Conservation (phyloP, 2,113 vertebrate genomes). For the Grallaria varia region DNA sequence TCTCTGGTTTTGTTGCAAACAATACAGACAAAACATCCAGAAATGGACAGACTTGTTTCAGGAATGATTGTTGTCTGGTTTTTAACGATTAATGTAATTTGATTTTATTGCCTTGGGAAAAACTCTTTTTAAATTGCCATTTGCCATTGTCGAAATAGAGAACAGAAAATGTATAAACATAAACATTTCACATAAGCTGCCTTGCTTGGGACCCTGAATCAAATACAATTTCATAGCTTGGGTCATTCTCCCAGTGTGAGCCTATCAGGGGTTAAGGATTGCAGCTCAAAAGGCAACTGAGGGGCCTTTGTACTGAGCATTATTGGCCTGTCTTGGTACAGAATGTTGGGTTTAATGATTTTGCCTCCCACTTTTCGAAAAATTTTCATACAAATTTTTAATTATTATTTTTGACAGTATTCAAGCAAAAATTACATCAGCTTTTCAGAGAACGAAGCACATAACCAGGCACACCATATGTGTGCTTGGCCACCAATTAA, state of each 20-base stretch:
- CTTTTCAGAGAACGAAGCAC: background rate
- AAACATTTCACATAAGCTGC: background rate
- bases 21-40: background rate
- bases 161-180: background rate
- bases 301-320: background rate
- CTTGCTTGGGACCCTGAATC: background rate
- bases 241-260: background rate
- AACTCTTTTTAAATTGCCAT: background rate
- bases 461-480: conserved; percentile 9
- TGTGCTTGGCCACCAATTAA: conserved; percentile 20
- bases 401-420: background rate
- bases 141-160: background rate
- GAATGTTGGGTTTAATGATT: background rate
- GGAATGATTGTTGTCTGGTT: background rate
- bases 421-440: background rate
- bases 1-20: background rate
- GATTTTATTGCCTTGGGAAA: background rate
- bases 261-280: background rate
- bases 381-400: background rate
- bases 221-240: background rate
- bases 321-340: background rate
- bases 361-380: background rate
- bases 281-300: background rate
- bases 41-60: background rate
- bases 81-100: background rate